Evolutionary conservation across 92 coral and sea anemone genomes (phyloP).

Genomic region (Parazoanthus darwini): DNA sequence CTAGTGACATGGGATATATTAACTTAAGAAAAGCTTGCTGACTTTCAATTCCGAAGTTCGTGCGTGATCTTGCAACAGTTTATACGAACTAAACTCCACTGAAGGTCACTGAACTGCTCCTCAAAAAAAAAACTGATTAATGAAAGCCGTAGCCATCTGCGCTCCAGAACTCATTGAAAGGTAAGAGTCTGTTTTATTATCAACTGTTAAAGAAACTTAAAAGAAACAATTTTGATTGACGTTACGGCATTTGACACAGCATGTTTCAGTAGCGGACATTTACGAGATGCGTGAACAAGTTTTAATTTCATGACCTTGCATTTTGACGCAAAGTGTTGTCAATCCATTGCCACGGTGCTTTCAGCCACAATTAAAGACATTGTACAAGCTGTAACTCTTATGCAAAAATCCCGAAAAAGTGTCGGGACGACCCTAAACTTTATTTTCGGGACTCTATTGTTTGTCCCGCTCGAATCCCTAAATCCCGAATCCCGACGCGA

Average conservation of each 20-base stretch:
- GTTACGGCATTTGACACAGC: neutral
- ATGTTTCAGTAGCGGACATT: conserved; percentile 4
- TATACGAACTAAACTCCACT: conserved; percentile 3
- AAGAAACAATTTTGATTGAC: neutral
- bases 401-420: neutral
- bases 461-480: neutral
- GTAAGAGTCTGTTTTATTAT: neutral
- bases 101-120: conserved; percentile 3
- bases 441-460: conserved; percentile 1
- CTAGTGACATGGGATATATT: conserved; percentile 7
- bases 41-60: conserved; percentile 4
- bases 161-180: neutral
- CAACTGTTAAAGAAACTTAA: neutral
- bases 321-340: conserved; percentile 8
- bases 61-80: conserved; percentile 8
- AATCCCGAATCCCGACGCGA: no score
- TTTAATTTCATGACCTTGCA: conserved; percentile 6
- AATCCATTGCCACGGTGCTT: neutral
- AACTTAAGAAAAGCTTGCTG: conserved; percentile 4
- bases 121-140: conserved; percentile 4
- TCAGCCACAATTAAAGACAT: conserved; percentile 3
- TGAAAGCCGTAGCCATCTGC: conserved; percentile 10
- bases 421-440: neutral
- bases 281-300: conserved; percentile 1
- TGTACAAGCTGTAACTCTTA: neutral